These are phyloP conservation scores for Indicator indicator DNA, from an alignment of 2,113 vertebrate genomes.

Conservation along the genomic window DNA sequence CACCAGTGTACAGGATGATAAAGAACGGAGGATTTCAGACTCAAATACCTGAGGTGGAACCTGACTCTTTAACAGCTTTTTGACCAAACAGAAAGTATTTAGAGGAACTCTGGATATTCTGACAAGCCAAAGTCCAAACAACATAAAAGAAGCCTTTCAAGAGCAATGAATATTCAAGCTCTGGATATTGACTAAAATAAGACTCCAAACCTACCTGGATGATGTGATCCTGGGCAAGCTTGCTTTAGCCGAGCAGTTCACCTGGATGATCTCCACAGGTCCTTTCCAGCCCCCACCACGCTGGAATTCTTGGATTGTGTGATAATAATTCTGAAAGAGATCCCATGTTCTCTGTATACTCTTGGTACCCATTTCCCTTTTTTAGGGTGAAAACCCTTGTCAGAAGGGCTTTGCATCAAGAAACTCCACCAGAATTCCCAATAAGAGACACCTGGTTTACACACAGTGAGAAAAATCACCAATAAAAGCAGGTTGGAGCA, in stretches of 20 bases:
- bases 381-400: background rate
- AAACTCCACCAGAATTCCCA: background rate
- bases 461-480: background rate
- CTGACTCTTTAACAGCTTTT: rapidly evolving
- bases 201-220: too few relatives aligned
- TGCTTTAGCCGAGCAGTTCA: too few relatives aligned
- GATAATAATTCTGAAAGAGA: too few relatives aligned
- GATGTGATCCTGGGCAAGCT: too few relatives aligned
- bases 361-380: too few relatives aligned
- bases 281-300: background rate
- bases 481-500: rapidly evolving
- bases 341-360: background rate
- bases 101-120: rapidly evolving
- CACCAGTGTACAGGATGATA: rapidly evolving
- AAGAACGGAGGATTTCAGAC: too few relatives aligned
- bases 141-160: too few relatives aligned
- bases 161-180: rapidly evolving
- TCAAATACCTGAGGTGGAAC: too few relatives aligned
- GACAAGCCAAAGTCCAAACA: background rate
- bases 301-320: background rate
- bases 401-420: background rate
- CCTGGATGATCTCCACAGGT: background rate
- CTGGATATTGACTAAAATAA: background rate
- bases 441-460: too few relatives aligned
- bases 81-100: rapidly evolving